These are phyloP conservation scores for Pedetes capensis DNA, from an alignment of 2,113 vertebrate genomes.

Conservation along the genomic window DNA sequence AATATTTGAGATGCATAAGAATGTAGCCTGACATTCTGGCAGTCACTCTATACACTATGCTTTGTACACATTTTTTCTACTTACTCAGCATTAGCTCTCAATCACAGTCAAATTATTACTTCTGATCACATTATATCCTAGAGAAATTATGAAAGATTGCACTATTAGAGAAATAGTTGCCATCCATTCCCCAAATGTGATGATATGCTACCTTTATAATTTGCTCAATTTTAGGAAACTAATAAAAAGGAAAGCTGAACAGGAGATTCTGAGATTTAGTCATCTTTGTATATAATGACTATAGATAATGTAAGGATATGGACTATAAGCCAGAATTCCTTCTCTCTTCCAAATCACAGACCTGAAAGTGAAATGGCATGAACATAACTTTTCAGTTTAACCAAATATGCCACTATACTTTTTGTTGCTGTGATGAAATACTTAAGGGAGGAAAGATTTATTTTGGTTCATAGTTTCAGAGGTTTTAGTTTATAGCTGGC, in stretches of 20 bases:
- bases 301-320: neutral
- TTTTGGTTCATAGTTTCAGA: neutral
- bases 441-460: neutral
- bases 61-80: neutral
- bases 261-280: neutral
- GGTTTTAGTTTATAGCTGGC: neutral
- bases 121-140: neutral
- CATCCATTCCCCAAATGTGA: neutral
- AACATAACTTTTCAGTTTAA: neutral
- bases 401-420: neutral
- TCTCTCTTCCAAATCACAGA: neutral
- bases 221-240: neutral
- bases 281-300: neutral
- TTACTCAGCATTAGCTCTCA: neutral
- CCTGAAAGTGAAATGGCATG: neutral
- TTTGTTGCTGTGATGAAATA: neutral
- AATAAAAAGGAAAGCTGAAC: neutral
- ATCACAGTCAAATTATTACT: slow-evolving; percentile 1
- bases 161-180: neutral
- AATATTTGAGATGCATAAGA: neutral
- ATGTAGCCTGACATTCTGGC: neutral
- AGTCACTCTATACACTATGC: neutral
- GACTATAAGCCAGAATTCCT: neutral
- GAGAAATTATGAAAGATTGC: neutral
- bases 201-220: neutral